phyloP scores from a whole-genome alignment of 2,113 vertebrate genomes.

The Struthidea cinerea region DNA sequence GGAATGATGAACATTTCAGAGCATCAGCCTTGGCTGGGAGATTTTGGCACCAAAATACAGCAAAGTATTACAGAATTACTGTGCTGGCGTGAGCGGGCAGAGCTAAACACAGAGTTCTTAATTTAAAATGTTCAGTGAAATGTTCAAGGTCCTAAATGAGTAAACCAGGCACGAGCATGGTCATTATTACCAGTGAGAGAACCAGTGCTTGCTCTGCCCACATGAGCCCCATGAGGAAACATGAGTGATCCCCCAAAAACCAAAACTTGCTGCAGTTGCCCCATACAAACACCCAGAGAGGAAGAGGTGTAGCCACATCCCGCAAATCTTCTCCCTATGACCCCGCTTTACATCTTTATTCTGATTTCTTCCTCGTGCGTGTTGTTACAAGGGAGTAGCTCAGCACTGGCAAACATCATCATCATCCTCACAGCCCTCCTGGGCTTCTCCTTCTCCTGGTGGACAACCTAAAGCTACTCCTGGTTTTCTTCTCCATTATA shows the following conservation, averaged over 20 bases:
- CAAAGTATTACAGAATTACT: background rate
- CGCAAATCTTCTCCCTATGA: background rate
- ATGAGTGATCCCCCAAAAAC: fast-evolving
- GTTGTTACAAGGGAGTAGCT: background rate
- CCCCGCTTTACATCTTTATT: background rate
- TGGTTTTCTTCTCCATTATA: background rate
- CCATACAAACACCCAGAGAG: fast-evolving
- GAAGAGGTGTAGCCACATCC: background rate
- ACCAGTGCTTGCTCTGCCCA: background rate
- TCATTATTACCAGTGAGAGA: background rate
- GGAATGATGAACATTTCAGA: background rate
- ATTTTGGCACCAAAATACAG: background rate
- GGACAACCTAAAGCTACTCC: background rate
- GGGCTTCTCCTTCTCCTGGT: background rate
- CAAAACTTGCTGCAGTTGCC: background rate
- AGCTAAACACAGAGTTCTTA: background rate
- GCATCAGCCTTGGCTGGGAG: background rate
- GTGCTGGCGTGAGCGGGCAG: background rate
- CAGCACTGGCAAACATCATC: background rate
- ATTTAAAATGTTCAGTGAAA: background rate
- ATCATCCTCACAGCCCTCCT: background rate
- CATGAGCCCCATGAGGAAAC: fast-evolving
- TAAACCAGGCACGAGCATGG: background rate
- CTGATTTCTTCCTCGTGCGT: background rate
- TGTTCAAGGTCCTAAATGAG: background rate